These are phyloP conservation scores for Carposina sasakii DNA, from an alignment of 1,140 invertebrate genomes.

Conservation along the genomic window DNA sequence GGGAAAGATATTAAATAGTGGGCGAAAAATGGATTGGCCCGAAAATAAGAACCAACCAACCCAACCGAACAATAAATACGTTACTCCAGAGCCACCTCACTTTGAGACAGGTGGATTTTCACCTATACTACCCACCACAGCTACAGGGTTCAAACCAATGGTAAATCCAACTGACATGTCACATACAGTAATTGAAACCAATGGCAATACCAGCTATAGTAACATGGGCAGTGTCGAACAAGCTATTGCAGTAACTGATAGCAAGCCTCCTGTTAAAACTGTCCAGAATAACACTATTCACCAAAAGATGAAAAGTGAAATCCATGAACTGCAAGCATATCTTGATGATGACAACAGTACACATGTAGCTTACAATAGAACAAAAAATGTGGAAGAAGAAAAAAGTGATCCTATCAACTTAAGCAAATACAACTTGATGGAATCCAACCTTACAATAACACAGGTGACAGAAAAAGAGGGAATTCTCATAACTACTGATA, in stretches of 20 bases:
- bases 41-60: slow-evolving; percentile 46
- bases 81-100: slow-evolving; percentile 74
- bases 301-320: slow-evolving; percentile 58
- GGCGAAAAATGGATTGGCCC: slow-evolving; percentile 61
- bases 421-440: slow-evolving; percentile 59
- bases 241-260: slow-evolving; percentile 26
- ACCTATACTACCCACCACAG: slow-evolving; percentile 78
- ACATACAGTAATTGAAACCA: slow-evolving; percentile 13
- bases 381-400: slow-evolving; percentile 59
- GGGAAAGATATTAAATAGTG: slow-evolving; percentile 75
- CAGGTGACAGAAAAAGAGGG: slow-evolving; percentile 59
- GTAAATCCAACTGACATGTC: slow-evolving; percentile 67
- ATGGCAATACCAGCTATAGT: slow-evolving; percentile 23
- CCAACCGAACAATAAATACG: slow-evolving; percentile 54
- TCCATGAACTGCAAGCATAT: slow-evolving; percentile 57
- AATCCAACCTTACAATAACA: slow-evolving; percentile 56
- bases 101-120: slow-evolving; percentile 82
- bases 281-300: slow-evolving; percentile 43
- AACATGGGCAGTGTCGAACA: slow-evolving; percentile 31
- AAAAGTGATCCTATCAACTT: slow-evolving; percentile 45
- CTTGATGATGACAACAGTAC: slow-evolving; percentile 51
- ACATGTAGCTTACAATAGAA: slow-evolving; percentile 57
- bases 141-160: slow-evolving; percentile 82
- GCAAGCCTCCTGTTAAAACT: slow-evolving; percentile 29
- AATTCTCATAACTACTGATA: slow-evolving; percentile 61